A percentile compares a stretch with the other conserved stretches of the same genome.
Evolutionary conservation across 1,140 invertebrate genomes (phyloP).

Genomic region (Drosophila busckii): DNA sequence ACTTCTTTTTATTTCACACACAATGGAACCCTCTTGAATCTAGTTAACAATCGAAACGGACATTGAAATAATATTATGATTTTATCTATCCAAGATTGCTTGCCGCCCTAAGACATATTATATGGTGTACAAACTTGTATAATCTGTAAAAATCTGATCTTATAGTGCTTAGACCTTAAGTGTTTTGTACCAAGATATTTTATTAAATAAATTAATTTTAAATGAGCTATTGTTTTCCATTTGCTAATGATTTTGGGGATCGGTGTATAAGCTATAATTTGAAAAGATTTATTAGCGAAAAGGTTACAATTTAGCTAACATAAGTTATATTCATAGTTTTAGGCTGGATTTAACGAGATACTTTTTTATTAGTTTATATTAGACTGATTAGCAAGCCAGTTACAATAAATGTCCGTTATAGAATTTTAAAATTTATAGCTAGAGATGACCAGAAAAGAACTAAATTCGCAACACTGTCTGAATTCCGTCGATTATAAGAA

Average conservation of each 20-base stretch:
- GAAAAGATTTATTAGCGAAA: too few relatives aligned
- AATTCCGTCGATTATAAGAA: too few relatives aligned
- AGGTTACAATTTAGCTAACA: too few relatives aligned
- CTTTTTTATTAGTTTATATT: too few relatives aligned
- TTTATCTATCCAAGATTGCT: conserved; percentile 14
- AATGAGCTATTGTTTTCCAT: not conserved
- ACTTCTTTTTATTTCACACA: conserved; percentile 23
- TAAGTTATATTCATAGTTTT: too few relatives aligned
- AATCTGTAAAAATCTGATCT: conserved; percentile 56
- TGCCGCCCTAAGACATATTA: conserved; percentile 18
- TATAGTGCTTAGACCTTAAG: conserved; percentile 44
- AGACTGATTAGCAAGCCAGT: too few relatives aligned
- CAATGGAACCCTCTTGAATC: conserved; percentile 26
- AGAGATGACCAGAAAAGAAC: too few relatives aligned
- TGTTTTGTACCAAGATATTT: conserved; percentile 48
- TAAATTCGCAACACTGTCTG: too few relatives aligned
- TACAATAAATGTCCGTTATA: too few relatives aligned
- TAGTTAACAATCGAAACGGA: conserved; percentile 68
- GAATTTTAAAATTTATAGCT: too few relatives aligned
- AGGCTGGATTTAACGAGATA: too few relatives aligned
- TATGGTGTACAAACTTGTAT: conserved; percentile 38
- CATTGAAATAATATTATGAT: conserved; percentile 68
- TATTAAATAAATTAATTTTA: conserved; percentile 49
- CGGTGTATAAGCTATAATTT: too few relatives aligned
- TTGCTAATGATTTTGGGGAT: not conserved